phyloP scores from a whole-genome alignment of 2,113 vertebrate species.

The Tupaia tana region DNA sequence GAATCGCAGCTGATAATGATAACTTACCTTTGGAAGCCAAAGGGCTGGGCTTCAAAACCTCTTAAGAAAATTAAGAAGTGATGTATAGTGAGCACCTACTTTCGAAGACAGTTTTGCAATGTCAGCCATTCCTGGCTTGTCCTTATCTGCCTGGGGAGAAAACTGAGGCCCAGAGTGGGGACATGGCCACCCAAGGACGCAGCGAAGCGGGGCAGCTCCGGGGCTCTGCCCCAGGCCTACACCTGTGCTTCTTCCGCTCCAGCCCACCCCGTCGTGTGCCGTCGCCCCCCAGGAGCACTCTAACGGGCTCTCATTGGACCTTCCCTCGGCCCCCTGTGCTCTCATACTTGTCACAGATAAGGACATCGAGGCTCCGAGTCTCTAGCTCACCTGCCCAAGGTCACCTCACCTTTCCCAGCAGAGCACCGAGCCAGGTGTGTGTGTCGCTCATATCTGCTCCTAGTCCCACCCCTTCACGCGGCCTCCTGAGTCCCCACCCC shows the following conservation, averaged over 20 bases:
- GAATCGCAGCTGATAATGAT: background rate
- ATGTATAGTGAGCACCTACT: background rate
- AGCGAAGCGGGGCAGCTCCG: background rate
- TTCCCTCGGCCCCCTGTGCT: background rate
- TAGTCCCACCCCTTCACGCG: accelerated
- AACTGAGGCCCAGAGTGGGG: constrained; percentile 34
- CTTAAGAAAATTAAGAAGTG: constrained; percentile 54
- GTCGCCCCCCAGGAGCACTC: background rate
- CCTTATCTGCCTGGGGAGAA: constrained; percentile 17
- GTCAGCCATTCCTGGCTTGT: background rate
- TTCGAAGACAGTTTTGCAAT: background rate
- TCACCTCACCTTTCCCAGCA: background rate
- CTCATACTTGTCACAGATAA: background rate
- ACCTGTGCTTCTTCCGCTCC: background rate
- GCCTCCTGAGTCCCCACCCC: background rate
- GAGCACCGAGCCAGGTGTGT: background rate
- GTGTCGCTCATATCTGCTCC: background rate
- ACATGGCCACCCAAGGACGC: background rate
- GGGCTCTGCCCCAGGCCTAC: background rate
- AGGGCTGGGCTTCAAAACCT: background rate
- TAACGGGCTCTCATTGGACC: background rate
- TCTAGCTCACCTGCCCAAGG: background rate
- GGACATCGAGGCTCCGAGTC: background rate
- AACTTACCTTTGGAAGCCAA: background rate
- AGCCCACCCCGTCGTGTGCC: too few species aligned